These are phyloP conservation scores for Labeo rohita DNA, from an alignment of 2,113 vertebrate genomes.

Conservation along the genomic window DNA sequence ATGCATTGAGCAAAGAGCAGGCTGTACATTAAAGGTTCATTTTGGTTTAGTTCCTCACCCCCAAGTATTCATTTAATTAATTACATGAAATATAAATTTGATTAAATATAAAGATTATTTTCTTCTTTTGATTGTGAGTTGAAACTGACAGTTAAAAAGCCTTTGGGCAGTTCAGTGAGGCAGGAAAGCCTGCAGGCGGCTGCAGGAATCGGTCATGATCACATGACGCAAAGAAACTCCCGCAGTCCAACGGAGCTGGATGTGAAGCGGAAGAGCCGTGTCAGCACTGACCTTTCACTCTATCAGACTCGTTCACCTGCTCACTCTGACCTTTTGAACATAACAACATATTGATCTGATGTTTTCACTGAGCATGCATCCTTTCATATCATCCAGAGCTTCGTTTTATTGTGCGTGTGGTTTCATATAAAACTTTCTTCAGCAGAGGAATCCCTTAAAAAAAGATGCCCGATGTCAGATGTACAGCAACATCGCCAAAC, in stretches of 20 bases:
- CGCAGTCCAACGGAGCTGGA: background rate
- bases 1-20: no score
- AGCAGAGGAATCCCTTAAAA: slow-evolving; percentile 21
- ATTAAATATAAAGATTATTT: background rate
- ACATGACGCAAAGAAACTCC: background rate
- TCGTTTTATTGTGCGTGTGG: background rate
- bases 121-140: background rate
- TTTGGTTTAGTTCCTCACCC: no score
- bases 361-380: background rate
- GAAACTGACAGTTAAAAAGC: background rate
- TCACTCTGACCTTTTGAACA: slow-evolving; percentile 21
- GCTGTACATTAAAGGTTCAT: no score
- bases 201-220: background rate
- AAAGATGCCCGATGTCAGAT: background rate
- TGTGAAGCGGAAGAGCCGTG: slow-evolving; percentile 9
- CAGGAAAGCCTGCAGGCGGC: background rate
- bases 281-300: slow-evolving; percentile 45
- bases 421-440: background rate
- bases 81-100: no score
- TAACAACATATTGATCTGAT: slow-evolving; percentile 41
- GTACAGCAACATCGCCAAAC: slow-evolving; percentile 21
- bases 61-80: no score
- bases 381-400: background rate
- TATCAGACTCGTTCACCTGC: slow-evolving; percentile 24
- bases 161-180: background rate